Evolutionary conservation across 2,888 invertebrate genomes (phyloP), one percentile per base, ranked within the genome.

Genomic region (Ophioninae sp.): DNA sequence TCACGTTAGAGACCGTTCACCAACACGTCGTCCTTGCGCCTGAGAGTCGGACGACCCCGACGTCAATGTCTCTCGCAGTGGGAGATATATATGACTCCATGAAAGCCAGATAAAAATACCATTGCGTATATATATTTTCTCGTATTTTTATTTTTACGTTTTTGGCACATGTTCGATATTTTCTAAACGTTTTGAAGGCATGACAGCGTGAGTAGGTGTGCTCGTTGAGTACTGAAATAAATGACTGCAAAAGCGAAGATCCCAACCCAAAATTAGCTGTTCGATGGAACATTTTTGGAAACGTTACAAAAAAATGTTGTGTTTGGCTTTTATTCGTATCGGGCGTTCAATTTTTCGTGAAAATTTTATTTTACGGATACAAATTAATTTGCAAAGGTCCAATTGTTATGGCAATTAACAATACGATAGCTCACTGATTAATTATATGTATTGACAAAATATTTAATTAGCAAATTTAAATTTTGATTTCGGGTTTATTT

Each of bases 41-140:
- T 84, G 83, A 81, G 83, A 81, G 81, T 84, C 78, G 67, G 74
- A 74, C 83, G 83, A 84, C 83, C 83, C 83, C 83, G 81, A 44
- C 78, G 81, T 77, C 79, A 68, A 83, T 64, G 83, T 78, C 74
- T 79, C 74, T 84, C 37, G 69, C 70, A 50, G 80, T 37, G 39
- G n/a, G 41, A 61, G 78, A 50, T 39, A 30, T n/a, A 61, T 37
- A 69, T 8, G 2, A 57, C 21, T 13, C 6, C 5, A 30, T 44
- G n/a, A 30, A 74, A 74, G 62, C 73, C 62, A 62, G 73, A 62
- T n/a, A n/a, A 50, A 64, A 74, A 74, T 44, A 74, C 37, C 39
- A 61, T 77, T 61, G 61, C 61, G 57, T 68, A 77, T 21, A 21
- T 62, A 8, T 30, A 64, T 74, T 61, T 56, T 20, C 39, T 75